These are phyloP conservation scores for Aradophagus sp. DNA, from an alignment of 1,140 invertebrate species.

Conservation along the genomic window DNA sequence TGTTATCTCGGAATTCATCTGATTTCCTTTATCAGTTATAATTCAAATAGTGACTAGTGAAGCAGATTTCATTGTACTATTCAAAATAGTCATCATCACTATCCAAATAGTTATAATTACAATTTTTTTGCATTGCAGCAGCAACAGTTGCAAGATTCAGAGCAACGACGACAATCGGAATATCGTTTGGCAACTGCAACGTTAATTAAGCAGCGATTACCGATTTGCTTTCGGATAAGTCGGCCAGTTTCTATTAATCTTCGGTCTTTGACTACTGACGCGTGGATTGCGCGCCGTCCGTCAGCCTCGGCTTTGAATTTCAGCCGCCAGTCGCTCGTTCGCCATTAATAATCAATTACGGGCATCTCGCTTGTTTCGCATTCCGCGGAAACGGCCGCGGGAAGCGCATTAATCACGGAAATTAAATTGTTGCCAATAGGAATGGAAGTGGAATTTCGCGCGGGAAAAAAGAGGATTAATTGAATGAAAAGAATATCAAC, in stretches of 20 bases:
- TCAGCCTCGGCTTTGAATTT: slow-evolving; percentile 14
- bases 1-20: too few species aligned
- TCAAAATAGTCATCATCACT: too few species aligned
- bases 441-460: neutral
- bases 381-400: slow-evolving; percentile 17
- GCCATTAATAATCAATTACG: slow-evolving; percentile 35
- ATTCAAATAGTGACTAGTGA: too few species aligned
- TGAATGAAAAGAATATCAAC: slow-evolving; percentile 24
- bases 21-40: too few species aligned
- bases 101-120: too few species aligned
- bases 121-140: too few species aligned
- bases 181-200: too few species aligned
- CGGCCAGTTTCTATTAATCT: slow-evolving; percentile 33
- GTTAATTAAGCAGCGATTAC: slow-evolving; percentile 29
- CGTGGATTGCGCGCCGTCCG: slow-evolving; percentile 14
- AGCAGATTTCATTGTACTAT: too few species aligned
- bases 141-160: too few species aligned
- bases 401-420: slow-evolving; percentile 26
- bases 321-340: slow-evolving; percentile 6
- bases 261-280: slow-evolving; percentile 26
- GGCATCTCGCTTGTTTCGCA: slow-evolving; percentile 22
- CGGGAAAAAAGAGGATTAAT: slow-evolving; percentile 17
- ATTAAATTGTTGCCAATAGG: slow-evolving; percentile 18
- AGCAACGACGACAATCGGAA: slow-evolving; percentile 32
- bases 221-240: slow-evolving; percentile 22